Percentiles rank a stretch among this genome's conserved stretches.
These are phyloP conservation scores for Casuarius casuarius DNA, from an alignment of 2,113 vertebrate species.

Conservation along the genomic window DNA sequence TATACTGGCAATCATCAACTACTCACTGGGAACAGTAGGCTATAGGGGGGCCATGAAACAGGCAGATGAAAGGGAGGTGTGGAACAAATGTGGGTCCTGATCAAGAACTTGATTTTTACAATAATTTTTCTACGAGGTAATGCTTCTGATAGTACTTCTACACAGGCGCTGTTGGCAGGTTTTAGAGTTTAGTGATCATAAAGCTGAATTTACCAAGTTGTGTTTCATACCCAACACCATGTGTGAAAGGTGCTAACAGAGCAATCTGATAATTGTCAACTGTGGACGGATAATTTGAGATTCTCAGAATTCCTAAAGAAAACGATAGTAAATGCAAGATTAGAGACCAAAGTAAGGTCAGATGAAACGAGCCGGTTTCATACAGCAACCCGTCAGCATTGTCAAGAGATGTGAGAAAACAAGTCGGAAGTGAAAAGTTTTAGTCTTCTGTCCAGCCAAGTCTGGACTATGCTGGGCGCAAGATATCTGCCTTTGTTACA, in stretches of 20 bases:
- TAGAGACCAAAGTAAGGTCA: not conserved
- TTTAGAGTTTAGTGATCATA: not conserved
- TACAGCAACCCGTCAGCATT: not conserved
- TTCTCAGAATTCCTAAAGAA: not conserved
- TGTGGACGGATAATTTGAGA: fast-evolving
- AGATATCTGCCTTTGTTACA: not conserved
- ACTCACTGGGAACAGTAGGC: fast-evolving
- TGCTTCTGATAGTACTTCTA: not conserved
- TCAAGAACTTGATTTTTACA: not conserved
- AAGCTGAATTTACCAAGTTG: not conserved
- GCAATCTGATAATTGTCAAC: not conserved
- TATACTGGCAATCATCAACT: not conserved
- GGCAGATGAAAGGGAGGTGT: not conserved
- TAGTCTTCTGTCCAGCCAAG: no score
- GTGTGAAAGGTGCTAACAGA: not conserved
- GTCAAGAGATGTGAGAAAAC: not conserved
- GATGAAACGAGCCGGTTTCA: not conserved
- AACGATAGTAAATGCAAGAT: not conserved
- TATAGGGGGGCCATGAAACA: not conserved
- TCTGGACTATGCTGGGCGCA: not conserved
- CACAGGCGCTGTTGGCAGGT: not conserved
- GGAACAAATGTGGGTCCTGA: not conserved
- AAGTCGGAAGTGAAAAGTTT: not conserved
- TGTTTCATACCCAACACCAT: fast-evolving
- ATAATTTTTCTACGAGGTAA: not conserved